Conservation (phyloP, 1,140 invertebrate species). For the Saxidomus purpurata region DNA sequence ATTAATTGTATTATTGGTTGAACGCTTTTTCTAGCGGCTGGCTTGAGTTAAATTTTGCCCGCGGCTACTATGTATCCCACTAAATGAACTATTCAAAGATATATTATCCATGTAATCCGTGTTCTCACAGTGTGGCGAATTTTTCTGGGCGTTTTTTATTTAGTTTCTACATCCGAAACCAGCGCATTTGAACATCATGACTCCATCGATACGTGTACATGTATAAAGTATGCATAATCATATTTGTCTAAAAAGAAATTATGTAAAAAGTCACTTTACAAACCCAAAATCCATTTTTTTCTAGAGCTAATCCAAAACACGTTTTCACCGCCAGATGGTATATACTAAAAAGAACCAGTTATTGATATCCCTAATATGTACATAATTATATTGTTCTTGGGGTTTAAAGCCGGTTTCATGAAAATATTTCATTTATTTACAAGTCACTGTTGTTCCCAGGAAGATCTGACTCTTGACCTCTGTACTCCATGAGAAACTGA, state of each 20-base stretch:
- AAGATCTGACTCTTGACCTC: no score
- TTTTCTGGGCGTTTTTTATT: not conserved
- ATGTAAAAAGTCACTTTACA: not conserved
- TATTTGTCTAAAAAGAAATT: not conserved
- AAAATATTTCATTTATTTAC: no score
- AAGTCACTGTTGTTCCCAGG: no score
- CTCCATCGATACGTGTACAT: not conserved
- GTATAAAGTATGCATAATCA: not conserved
- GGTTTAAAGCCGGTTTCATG: no score
- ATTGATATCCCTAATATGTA: no score
- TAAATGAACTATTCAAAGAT: not conserved
- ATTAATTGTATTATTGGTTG: not conserved
- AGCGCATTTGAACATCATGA: not conserved
- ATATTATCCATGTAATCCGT: not conserved
- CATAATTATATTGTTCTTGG: no score
- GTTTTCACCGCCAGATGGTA: slow-evolving; percentile 3
- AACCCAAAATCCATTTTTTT: not conserved
- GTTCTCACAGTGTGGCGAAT: not conserved
- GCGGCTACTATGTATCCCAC: not conserved
- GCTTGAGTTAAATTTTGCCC: not conserved
- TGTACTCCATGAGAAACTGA: no score
- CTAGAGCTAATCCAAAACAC: not conserved
- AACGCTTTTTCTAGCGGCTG: not conserved
- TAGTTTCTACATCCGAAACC: not conserved
- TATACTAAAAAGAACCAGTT: no score